Evolutionary conservation across 1,140 invertebrate species (phyloP).

Genomic region (Saxidomus purpurata): DNA sequence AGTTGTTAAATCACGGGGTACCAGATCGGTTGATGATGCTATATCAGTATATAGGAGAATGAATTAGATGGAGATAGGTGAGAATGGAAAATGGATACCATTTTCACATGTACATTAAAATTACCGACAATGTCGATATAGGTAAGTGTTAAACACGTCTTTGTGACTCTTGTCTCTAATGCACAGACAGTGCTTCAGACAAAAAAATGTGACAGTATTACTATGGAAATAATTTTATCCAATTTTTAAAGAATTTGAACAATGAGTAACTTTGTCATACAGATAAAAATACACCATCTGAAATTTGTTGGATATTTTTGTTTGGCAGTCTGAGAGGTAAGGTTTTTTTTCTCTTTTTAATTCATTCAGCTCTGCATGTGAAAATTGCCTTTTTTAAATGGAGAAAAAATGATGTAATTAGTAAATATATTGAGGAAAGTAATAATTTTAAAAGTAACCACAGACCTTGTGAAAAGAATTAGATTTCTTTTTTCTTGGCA

Average conservation of each 20-base stretch:
- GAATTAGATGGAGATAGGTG: neutral
- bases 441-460: too few species aligned
- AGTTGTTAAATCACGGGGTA: slow-evolving; percentile 1
- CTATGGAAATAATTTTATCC: neutral
- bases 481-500: too few species aligned
- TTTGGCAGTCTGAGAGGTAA: too few species aligned
- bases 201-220: neutral
- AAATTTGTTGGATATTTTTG: too few species aligned
- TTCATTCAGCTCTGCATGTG: too few species aligned
- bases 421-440: too few species aligned
- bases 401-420: too few species aligned
- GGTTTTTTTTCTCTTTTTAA: too few species aligned
- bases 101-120: neutral
- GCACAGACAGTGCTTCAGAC: neutral
- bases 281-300: too few species aligned
- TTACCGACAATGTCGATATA: neutral
- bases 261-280: neutral
- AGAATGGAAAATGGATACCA: neutral
- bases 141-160: neutral
- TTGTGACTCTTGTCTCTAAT: neutral
- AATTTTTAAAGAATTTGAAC: slow-evolving; percentile 3
- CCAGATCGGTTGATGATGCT: neutral
- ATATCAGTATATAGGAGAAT: neutral
- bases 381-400: too few species aligned
- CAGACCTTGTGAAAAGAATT: too few species aligned